Evolutionary conservation across 2,113 vertebrate species (phyloP).

Genomic region (Pelusios castaneus): DNA sequence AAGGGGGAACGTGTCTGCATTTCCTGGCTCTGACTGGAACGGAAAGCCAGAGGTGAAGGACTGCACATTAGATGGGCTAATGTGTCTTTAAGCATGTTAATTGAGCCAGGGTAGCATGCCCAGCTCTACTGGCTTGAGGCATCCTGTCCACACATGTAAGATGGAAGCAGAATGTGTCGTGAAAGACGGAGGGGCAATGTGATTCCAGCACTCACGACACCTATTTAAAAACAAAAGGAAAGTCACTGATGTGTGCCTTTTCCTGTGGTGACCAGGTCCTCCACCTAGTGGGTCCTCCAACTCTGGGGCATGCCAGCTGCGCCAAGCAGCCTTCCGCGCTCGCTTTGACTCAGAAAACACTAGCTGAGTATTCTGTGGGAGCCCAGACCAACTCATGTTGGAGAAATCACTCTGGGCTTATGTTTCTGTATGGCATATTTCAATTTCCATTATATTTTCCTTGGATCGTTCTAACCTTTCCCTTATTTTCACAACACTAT

Average conservation of each 20-base stretch:
- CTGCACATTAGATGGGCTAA: slow-evolving; percentile 28
- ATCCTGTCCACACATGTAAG: slow-evolving; percentile 20
- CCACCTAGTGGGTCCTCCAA: neutral
- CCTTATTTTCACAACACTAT: neutral
- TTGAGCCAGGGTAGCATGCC: slow-evolving; percentile 8
- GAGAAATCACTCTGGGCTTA: too few species aligned
- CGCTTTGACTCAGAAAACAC: neutral
- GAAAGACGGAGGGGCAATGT: neutral
- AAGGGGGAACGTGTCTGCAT: neutral
- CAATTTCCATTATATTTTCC: neutral
- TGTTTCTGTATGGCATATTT: neutral
- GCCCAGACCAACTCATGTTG: neutral
- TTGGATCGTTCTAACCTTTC: neutral
- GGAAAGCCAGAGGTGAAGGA: slow-evolving; percentile 32
- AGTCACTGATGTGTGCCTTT: neutral
- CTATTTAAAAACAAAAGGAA: neutral
- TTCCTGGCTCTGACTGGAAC: slow-evolving; percentile 34
- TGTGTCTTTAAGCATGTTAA: slow-evolving; percentile 36
- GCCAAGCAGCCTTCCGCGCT: neutral
- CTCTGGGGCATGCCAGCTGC: neutral
- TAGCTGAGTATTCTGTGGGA: neutral
- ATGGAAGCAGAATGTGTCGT: slow-evolving; percentile 40
- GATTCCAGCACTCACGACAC: neutral
- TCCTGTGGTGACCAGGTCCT: neutral
- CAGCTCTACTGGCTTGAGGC: slow-evolving; percentile 55